Conservation (phyloP, 2,888 invertebrate genomes). For the Acleris cristana region DNA sequence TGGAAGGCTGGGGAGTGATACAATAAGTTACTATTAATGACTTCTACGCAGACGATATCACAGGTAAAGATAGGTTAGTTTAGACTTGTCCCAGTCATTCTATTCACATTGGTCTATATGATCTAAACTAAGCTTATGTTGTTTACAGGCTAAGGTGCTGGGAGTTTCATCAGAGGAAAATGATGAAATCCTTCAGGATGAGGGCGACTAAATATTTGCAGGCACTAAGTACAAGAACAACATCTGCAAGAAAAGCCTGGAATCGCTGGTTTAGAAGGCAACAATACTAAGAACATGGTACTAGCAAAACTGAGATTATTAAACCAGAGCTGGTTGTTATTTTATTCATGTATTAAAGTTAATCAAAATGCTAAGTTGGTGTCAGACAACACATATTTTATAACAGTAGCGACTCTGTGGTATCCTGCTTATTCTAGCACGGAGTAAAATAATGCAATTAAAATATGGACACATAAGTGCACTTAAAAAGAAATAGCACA, state of each 20-base stretch:
- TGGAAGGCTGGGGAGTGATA: too few species aligned
- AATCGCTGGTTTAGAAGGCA: conserved; percentile 62
- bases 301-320: conserved; percentile 49
- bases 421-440: conserved; percentile 70
- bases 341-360: conserved; percentile 41
- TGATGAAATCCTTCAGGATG: conserved; percentile 89
- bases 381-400: conserved; percentile 66
- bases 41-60: not conserved
- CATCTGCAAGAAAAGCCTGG: conserved; percentile 82
- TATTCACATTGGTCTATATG: too few species aligned
- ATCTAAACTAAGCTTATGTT: conserved; percentile 2
- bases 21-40: not conserved
- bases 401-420: conserved; percentile 77
- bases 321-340: conserved; percentile 43
- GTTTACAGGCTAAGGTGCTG: conserved; percentile 87
- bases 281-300: conserved; percentile 57
- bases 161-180: conserved; percentile 90
- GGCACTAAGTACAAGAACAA: conserved; percentile 84
- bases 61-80: too few species aligned
- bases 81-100: too few species aligned
- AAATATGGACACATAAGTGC: conserved; percentile 45
- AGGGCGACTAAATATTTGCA: conserved; percentile 88
- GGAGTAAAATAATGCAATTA: conserved; percentile 56
- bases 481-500: too few species aligned
- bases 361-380: conserved; percentile 53